Evolutionary conservation across 1,140 invertebrate genomes (phyloP), one percentile per base, ranked within the genome.

Genomic region (Rhagoletis zephyria): DNA sequence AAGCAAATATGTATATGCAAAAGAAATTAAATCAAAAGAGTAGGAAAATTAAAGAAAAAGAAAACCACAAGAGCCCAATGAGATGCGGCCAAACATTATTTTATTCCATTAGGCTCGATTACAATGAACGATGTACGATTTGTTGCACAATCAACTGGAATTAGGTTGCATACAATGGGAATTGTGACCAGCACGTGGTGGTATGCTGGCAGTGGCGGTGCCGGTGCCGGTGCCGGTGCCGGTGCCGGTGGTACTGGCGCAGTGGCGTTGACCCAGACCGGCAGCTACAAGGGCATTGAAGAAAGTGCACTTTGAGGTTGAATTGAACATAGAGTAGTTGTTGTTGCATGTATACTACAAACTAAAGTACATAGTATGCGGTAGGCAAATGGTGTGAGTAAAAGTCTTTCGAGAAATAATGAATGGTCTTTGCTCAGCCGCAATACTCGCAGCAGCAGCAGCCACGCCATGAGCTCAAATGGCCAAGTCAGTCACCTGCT

Each of bases 111-210:
- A 19, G 64, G n/a, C 30, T 63, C 40, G 40, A 14, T 45, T 45
- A 70, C 67, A 70, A 77, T 51, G 48, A 51, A 77, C 45, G 74
- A 56, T 56, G n/a, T 77, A 77, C 12, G 74, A 77, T 77, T 77
- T 77, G 74, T 70, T 70, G 67, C 67, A 70, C 74, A 51, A 77
- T 77, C 74, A 77, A 77, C 42, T 77, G 45, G 74, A 77, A 77
- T 77, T 77, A 77, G 74, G 45, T 77, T 51, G 74, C 74, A 77
- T n/a, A 77, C 74, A 77, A 77, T 77, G 74, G 4, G 48, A 77
- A 77, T 51, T 56, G 45, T 77, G 74, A 16, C 74, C 48, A n/a
- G 74, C 74, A 77, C 74, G 74, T 77, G 74, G 16, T 77, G 61
- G 7, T 56, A 19, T n/a, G 74, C 14, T 77, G 48, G 16, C 74